These are phyloP conservation scores for Varecia variegata DNA, from an alignment of 2,797 vertebrate species.

Conservation along the genomic window DNA sequence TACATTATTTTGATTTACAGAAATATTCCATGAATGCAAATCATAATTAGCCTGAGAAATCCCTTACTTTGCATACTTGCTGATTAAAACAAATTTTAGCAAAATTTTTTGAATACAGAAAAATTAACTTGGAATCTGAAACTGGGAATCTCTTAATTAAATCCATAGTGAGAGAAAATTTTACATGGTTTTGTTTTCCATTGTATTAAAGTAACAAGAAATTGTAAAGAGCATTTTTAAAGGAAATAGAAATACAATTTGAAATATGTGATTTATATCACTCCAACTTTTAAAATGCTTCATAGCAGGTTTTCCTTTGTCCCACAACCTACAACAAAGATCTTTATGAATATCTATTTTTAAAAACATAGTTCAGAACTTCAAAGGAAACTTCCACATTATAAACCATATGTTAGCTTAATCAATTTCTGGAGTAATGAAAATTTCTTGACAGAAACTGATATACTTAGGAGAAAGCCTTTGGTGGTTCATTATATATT, in stretches of 20 bases:
- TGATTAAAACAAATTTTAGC: background rate
- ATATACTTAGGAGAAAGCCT: conserved; percentile 67
- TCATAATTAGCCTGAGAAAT: background rate
- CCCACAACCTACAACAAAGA: background rate
- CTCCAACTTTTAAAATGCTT: background rate
- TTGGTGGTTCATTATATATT: conserved; percentile 71
- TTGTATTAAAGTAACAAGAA: background rate
- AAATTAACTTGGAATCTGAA: background rate
- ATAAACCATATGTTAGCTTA: conserved; percentile 65
- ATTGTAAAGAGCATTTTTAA: background rate
- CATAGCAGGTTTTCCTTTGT: background rate
- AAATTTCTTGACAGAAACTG: conserved; percentile 76
- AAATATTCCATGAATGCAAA: background rate
- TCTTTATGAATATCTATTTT: conserved; percentile 55
- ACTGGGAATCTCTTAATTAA: background rate
- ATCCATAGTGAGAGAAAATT: background rate
- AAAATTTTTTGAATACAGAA: background rate
- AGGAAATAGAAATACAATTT: background rate
- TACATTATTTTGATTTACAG: background rate
- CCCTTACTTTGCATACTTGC: background rate
- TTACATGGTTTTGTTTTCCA: background rate
- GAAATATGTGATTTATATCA: background rate
- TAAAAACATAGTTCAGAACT: conserved; percentile 57
- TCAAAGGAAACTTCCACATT: conserved; percentile 50
- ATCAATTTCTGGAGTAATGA: conserved; percentile 71